A percentile compares a stretch with the other conserved stretches of the same genome.
phyloP scores from a whole-genome alignment of 2,888 invertebrate species.

The Eristalis intricaria region DNA sequence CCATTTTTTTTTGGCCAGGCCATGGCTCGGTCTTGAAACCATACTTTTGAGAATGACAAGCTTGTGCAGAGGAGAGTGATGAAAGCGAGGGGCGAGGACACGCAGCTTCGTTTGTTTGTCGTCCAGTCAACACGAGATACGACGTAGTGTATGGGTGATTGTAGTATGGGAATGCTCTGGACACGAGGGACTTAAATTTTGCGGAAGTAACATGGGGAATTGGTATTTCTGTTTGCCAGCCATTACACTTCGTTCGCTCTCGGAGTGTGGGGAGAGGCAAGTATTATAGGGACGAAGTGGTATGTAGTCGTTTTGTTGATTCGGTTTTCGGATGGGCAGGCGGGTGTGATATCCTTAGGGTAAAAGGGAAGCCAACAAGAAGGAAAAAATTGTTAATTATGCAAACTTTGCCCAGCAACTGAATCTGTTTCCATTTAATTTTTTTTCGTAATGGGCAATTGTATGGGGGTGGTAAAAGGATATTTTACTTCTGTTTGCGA shows the following conservation, averaged over 20 bases:
- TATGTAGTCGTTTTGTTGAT: constrained; percentile 21
- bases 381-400: constrained; percentile 57
- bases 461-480: neutral
- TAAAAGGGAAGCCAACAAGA: neutral
- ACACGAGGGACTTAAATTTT: constrained; percentile 79
- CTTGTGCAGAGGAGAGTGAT: neutral
- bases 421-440: constrained; percentile 61
- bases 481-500: constrained; percentile 5
- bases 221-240: constrained; percentile 72
- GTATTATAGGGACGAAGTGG: neutral
- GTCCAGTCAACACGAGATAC: constrained; percentile 3
- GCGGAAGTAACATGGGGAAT: constrained; percentile 80
- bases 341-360: constrained; percentile 31
- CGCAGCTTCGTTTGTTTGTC: constrained; percentile 36
- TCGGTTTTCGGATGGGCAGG: constrained; percentile 9
- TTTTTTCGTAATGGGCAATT: constrained; percentile 26
- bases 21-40: neutral
- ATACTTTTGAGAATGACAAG: neutral
- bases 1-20: constrained; percentile 1
- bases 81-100: constrained; percentile 11
- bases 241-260: constrained; percentile 14
- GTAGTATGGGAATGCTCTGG: neutral
- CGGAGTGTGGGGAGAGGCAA: neutral
- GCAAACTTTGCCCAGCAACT: constrained; percentile 53
- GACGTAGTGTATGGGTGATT: neutral